A percentile compares a stretch with the other conserved stretches of the same genome.
Conservation (phyloP, 2,888 invertebrate genomes). For the Stenichneumon culpator region DNA sequence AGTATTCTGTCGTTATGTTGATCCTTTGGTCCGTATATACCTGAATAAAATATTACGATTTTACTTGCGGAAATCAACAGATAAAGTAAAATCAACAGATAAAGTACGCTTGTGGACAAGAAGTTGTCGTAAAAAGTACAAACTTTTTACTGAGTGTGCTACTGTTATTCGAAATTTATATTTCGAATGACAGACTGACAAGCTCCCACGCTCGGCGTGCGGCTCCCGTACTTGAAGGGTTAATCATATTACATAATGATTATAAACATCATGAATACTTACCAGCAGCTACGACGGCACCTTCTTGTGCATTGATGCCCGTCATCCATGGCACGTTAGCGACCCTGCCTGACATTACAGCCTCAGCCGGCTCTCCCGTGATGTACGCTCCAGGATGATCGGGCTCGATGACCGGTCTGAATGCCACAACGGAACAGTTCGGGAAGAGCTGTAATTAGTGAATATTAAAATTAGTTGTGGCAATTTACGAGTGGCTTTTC, state of each 20-base stretch:
- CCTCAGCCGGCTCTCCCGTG: constrained; percentile 87
- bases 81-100: too few relatives aligned
- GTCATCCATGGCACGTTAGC: constrained; percentile 90
- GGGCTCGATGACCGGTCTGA: constrained; percentile 92
- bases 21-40: constrained; percentile 82
- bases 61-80: not conserved
- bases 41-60: constrained; percentile 64
- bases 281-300: constrained; percentile 89
- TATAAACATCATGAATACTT: constrained; percentile 75
- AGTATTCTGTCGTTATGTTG: constrained; percentile 86
- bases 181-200: too few relatives aligned
- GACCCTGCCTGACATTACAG: constrained; percentile 86
- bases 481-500: not conserved
- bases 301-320: constrained; percentile 91
- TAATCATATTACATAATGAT: not conserved
- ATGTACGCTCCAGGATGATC: constrained; percentile 90
- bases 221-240: too few relatives aligned
- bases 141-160: not conserved
- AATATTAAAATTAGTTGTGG: not conserved
- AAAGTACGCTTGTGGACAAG: too few relatives aligned
- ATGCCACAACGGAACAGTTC: constrained; percentile 84
- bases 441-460: not conserved
- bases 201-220: too few relatives aligned
- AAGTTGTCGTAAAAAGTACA: too few relatives aligned
- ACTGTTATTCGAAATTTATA: too few relatives aligned